Conservation (phyloP, 2,888 invertebrate genomes). For the Caenorhabditis sp. region DNA sequence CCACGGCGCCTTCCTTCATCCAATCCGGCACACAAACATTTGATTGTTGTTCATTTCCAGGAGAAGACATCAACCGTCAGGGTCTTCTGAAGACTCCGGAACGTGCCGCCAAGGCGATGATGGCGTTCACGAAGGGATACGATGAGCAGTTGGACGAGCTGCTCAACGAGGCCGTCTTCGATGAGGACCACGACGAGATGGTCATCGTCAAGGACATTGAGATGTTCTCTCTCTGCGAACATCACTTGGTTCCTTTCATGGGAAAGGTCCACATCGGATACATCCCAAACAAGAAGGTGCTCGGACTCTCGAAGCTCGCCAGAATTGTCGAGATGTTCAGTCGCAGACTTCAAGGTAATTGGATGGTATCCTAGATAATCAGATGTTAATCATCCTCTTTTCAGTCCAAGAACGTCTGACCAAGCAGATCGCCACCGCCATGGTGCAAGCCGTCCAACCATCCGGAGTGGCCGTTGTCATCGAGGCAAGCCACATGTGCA, state of each 20-base stretch:
- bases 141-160: conserved; percentile 96
- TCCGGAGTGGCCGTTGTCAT: conserved; percentile 98
- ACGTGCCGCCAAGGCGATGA: conserved; percentile 97
- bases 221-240: conserved; percentile 99
- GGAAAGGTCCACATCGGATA: conserved; percentile 99
- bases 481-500: conserved; percentile 99
- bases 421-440: conserved; percentile 97
- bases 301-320: conserved; percentile 97
- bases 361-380: no score
- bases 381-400: conserved; percentile 40
- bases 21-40: no score
- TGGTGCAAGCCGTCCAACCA: conserved; percentile 96
- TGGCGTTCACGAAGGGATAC: conserved; percentile 99
- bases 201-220: conserved; percentile 99
- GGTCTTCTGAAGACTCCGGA: conserved; percentile 96
- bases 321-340: conserved; percentile 98
- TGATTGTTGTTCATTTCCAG: conserved; percentile 22
- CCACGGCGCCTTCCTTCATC: no score
- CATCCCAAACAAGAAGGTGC: conserved; percentile 96
- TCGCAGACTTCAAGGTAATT: conserved; percentile 90
- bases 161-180: conserved; percentile 96
- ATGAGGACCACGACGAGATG: conserved; percentile 99
- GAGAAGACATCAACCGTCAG: conserved; percentile 81
- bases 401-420: conserved; percentile 96
- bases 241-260: conserved; percentile 98